Evolutionary conservation across 64 coral and sea anemone genomes (phyloP).

Genomic region (Orbicella faveolata): DNA sequence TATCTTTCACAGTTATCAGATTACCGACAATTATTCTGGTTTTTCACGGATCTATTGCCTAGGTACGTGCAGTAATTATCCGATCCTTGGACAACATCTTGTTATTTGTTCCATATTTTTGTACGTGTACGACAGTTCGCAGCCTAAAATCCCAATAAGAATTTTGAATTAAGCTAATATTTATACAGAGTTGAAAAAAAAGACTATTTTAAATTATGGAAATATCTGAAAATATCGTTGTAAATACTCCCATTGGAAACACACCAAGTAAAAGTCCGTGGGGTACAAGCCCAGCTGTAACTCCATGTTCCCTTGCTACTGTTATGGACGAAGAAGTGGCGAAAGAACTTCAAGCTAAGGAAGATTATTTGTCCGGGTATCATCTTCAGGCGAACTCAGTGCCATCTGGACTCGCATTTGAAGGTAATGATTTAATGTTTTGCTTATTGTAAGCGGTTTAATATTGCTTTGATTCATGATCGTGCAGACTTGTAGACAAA

Average conservation of each 20-base stretch:
- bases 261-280: conserved; percentile 64
- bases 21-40: not conserved
- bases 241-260: conserved; percentile 26
- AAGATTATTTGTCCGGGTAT: conserved; percentile 44
- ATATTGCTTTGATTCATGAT: no score
- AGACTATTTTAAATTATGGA: conserved; percentile 74
- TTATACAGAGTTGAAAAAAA: conserved; percentile 32
- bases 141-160: not conserved
- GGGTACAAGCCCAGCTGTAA: conserved; percentile 51
- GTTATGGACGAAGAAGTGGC: conserved; percentile 98
- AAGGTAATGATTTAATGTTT: conserved; percentile 14
- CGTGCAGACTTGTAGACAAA: no score
- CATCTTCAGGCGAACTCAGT: not conserved
- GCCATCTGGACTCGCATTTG: conserved; percentile 1
- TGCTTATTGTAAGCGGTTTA: no score
- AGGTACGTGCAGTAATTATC: not conserved
- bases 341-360: conserved; percentile 78
- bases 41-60: not conserved
- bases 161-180: conserved; percentile 5
- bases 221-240: conserved; percentile 76
- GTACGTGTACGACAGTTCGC: not conserved
- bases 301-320: conserved; percentile 57
- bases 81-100: not conserved
- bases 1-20: not conserved
- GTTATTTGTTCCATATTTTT: not conserved